Base-by-base conservation (phyloP, 2,797 vertebrate genomes). In the Gobionotothen gibberifrons region DNA sequence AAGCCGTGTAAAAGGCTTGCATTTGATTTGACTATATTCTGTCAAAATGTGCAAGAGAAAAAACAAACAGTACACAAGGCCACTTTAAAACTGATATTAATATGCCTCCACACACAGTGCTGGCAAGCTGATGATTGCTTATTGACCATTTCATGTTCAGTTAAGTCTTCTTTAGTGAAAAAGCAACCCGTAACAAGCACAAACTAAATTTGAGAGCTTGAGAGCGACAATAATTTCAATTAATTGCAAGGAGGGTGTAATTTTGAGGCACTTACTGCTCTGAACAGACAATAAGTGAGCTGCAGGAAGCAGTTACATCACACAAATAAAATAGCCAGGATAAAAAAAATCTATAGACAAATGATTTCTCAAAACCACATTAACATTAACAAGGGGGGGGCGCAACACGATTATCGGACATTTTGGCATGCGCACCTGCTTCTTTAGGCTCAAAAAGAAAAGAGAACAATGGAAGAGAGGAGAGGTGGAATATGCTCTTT, bases 171-270 rank as follows among this genome's bases (percentile, higher is more conserved):
- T 65, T 60, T 40, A 79, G 65, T 63, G 61, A 80, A 84, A 81
- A 67, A 4, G 11, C 57, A 49, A 56, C 47, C 67, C n/a, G 11
- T 36, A 53, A 72, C 55, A 78, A 60, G 55, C 62, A 55, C 47
- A 69, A 80, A 69, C 55, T 52, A 76, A 82, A 88, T 78, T 14
- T 55, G 48, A 63, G 40, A 55, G 59, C 51, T 84, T 78, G 60
- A 83, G 78, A 86, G 81, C 77, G 51, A 52, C 62, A 21, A 40
- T 76, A 79, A 86, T 86, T 89, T 85, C 71, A 81, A 86, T 86
- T 89, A 91, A 90, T 89, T 81, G 84, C 76, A 36, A 78, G 54
- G 69, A 81, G 78, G 77, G 71, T 5, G 56, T 84, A 49, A 90
- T 92, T 91, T 76, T 71, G 69, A 83, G 47, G 79, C 63, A 84